Evolutionary conservation across 2,888 invertebrate species (phyloP).

Genomic region (Chymomyza amoena): DNA sequence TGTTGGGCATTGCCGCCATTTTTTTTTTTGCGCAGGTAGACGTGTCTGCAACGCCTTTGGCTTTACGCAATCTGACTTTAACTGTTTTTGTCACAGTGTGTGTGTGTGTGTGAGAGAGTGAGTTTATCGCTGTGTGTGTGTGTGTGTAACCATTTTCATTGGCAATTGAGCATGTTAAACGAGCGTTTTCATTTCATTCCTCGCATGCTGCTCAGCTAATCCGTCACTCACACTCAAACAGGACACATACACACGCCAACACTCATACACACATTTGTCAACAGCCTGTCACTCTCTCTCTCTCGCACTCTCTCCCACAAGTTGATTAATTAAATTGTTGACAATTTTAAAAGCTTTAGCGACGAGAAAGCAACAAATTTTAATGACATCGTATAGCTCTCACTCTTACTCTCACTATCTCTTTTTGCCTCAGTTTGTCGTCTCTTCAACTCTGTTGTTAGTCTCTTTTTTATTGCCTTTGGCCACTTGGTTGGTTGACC

Average conservation of each 20-base stretch:
- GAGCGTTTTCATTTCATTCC: conserved; percentile 11
- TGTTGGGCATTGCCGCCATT: conserved; percentile 9
- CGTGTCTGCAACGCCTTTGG: neutral
- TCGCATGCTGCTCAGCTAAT: neutral
- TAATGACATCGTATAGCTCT: neutral
- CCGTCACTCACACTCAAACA: neutral
- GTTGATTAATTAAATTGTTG: conserved; percentile 72
- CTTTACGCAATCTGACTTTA: conserved; percentile 1
- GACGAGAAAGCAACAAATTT: neutral
- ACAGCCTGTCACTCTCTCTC: neutral
- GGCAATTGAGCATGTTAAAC: conserved; percentile 56
- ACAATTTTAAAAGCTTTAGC: conserved; percentile 65
- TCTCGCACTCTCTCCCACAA: conserved; percentile 14
- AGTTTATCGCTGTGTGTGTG: neutral
- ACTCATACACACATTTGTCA: neutral
- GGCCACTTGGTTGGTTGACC: conserved; percentile 39
- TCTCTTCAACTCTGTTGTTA: conserved; percentile 16
- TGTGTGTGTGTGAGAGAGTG: neutral
- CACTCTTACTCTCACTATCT: neutral
- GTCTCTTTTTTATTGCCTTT: conserved; percentile 43
- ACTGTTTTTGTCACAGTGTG: conserved; percentile 3
- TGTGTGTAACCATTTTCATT: conserved; percentile 49
- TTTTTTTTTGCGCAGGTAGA: neutral
- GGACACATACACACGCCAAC: conserved; percentile 22
- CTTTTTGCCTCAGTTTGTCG: conserved; percentile 10